Base-by-base conservation (phyloP, 1,140 invertebrate species). In the Chelonus insularis region DNA sequence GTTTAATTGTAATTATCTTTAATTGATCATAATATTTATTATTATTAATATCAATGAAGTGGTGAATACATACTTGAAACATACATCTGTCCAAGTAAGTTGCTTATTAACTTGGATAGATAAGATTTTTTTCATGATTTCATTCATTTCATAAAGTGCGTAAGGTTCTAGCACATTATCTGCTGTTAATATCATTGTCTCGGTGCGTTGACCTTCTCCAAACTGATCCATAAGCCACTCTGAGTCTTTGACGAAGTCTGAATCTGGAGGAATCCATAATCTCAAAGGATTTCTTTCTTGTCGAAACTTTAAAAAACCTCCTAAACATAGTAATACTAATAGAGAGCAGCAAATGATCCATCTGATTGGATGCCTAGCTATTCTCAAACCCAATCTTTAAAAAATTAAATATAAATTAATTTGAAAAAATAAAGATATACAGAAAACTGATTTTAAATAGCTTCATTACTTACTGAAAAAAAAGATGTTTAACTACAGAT, bases 151-250 rank as follows among this genome's bases (percentile, higher is more conserved):
- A 57, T 75, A 65, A 29, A 86, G 70, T 48, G 79, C 82, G 63
- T 84, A 60, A 12, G 87, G 85, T 43, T 85, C 80, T 32, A 91
- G 77, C 23, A 92, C 84, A 83, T 91, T 84, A 20, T 88, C 82
- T 20, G 86, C 86, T 18, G 84, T 85, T 29, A 90, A 74, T 61
- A 91, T 80, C 8, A 88, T 73, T 45, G 74, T 82, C 74, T 91
- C 85, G 9, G 86, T 67, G 59, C 88, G 79, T 65, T 86, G 84
- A 16, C 85, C 86, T 41, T 84, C 84, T 54, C 85, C 83, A 77
- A 88, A 89, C 60, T 85, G 86, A n/a, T 83, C 76, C 68, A 88
- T 85, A 37, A 91, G 82, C 89, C 89, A 91, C 59, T 91, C 84
- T 4, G 89, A 88, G 60, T 90, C 87, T 62, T 71, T 71, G 34